These are phyloP conservation scores for Triplophysa siluroides DNA, from an alignment of 2,113 vertebrate species.

Conservation along the genomic window DNA sequence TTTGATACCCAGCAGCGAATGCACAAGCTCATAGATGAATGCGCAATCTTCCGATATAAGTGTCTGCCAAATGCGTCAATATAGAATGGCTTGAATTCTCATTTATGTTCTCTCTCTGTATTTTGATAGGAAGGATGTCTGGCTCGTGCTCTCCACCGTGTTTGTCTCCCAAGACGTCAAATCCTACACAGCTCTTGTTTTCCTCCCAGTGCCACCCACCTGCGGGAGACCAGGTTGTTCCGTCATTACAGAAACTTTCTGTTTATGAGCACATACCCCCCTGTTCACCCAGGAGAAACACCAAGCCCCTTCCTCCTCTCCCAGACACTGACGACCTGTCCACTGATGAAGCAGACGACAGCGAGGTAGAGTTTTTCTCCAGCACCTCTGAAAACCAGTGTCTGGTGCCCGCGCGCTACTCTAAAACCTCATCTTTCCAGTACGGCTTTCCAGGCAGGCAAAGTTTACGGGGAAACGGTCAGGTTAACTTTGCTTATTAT, in stretches of 20 bases:
- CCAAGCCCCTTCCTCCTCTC: constrained; percentile 87
- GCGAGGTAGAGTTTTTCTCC: constrained; percentile 91
- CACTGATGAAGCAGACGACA: constrained; percentile 83
- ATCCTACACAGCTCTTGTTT: constrained; percentile 62
- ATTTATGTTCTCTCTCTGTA: constrained; percentile 22
- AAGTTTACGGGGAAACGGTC: constrained; percentile 82
- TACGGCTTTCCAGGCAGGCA: constrained; percentile 68
- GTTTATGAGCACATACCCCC: constrained; percentile 71
- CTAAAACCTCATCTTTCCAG: constrained; percentile 68
- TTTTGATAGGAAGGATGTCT: constrained; percentile 66
- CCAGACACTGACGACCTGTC: constrained; percentile 76
- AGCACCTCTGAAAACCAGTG: constrained; percentile 81
- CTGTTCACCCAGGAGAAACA: constrained; percentile 72
- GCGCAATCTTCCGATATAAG: too few species aligned
- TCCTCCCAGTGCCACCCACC: constrained; percentile 57
- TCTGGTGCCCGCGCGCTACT: constrained; percentile 77
- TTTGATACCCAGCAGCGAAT: too few species aligned
- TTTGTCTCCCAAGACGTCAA: constrained; percentile 62
- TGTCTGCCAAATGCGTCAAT: not conserved
- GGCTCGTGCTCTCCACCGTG: constrained; percentile 50
- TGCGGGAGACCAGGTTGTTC: constrained; percentile 78
- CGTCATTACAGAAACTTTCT: constrained; percentile 80
- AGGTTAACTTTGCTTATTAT: constrained; percentile 88
- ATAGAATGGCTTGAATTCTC: not conserved
- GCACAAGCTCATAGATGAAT: too few species aligned